Base-by-base conservation (phyloP, 2,797 vertebrate genomes). In the Neosalanx taihuensis region DNA sequence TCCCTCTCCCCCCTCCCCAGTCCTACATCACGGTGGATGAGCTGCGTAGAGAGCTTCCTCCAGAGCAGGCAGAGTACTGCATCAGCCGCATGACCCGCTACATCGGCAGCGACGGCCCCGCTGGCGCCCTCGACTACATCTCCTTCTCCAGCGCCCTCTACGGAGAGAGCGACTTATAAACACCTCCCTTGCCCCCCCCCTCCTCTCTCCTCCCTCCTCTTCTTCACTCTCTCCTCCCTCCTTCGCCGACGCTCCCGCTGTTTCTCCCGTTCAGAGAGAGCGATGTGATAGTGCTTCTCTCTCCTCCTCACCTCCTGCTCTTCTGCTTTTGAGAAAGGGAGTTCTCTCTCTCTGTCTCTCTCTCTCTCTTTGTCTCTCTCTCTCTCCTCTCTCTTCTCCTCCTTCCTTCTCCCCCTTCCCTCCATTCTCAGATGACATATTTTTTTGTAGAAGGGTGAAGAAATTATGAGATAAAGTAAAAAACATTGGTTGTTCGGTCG, bases 121-220 rank as follows among this genome's bases (percentile, higher is more conserved):
- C 86, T 0, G 94, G 93, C 26, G 95, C 95, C 78, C 93, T 96
- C 85, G 95, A 96, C 92, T 96, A 96, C 61, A 91, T 96, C 88
- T 95, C 95, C 88, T 97, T 97, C 94, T 97, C 95, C 89, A 96
- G 93, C 63, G 94, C 95, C 80, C 94, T 97, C 79, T 96, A 95
- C 0, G 95, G 95, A 65, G 95, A 96, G 87, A 97, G 95, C 69
- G 95, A 96, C 89, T 94, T 96, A 89, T 97, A 92, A 94, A 83
- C 56, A 2, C 30, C 30, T 23, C 35, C 56, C 53, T 31, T 30
- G n/a, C 70, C 62, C 76, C 51, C 13, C 79, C 75, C 78, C 31
- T 72, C 82, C 13, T 64, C 13, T 18, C n/a, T 46, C 67, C n/a
- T 60, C 10, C 63, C 60, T 75, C 72, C 67, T 69, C 76, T 46